Evolutionary conservation across 1,140 invertebrate genomes (phyloP), one percentile per base, ranked within the genome.

Genomic region (Diorhabda carinulata): DNA sequence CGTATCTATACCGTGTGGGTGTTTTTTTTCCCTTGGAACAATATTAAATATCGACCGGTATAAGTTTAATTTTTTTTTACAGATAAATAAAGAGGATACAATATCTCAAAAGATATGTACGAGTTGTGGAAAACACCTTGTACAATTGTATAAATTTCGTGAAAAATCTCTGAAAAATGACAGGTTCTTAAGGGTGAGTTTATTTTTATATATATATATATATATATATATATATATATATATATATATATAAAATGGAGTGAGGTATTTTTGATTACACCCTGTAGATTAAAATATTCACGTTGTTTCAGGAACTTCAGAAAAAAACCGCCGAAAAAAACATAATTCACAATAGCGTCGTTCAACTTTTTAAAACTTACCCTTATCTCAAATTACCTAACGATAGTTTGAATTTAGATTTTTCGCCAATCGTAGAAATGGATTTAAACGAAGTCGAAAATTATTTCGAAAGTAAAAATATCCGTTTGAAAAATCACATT

Each of bases 101-200:
- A 45, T 72, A 59, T 72, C 71, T 40, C 61, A 61, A n/a, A 72
- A 67, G 43, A 67, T 72, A 9, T 72, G 70, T 42, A 45, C 59
- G 43, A 67, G 64, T n/a, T 72, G 70, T 44, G 47, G 45, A 7
- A 43, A 69, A 8, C 47, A 68, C 5, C 64, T 58, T 10, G n/a
- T 72, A 45, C 65, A 72, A 62, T 61, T 72, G 70, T 62, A 44
- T 44, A 40, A 69, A 40, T 72, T 69, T 9, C 66, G 70, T 25
- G 43, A 63, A 41, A 47, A 66, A 4, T 67, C 67, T n/a, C 9
- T 66, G 7, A 63, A 66, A 25, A 64, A 68, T 25, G 70, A 72
- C 57, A 57, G 25, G 47, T n/a, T 41, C 4, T 58, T 72, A 45
- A 72, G 61, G 59, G 70, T 72, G 57, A 47, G 10, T 4, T 41